A percentile compares a stretch with the other conserved stretches of the same genome.
Conservation (phyloP, 2,113 vertebrate species). For the Rhagologus leucostigma region DNA sequence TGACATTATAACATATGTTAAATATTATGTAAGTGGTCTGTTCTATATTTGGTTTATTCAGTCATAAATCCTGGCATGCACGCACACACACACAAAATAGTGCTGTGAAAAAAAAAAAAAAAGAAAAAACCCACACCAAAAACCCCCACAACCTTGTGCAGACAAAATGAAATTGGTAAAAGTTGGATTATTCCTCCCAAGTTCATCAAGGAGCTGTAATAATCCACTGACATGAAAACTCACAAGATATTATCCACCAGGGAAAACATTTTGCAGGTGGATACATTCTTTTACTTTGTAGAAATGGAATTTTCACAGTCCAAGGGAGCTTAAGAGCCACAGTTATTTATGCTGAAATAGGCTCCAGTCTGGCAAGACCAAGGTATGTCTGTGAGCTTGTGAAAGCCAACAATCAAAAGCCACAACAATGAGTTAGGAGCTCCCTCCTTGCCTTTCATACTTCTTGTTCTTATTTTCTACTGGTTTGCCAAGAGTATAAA, state of each 20-base stretch:
- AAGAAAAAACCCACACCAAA: neutral
- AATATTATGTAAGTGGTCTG: conserved; percentile 61
- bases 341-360: neutral
- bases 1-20: conserved; percentile 65
- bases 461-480: neutral
- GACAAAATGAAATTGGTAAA: neutral
- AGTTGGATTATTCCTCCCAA: neutral
- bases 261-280: neutral
- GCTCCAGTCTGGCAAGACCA: neutral
- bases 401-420: neutral
- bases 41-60: conserved; percentile 63
- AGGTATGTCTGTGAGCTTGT: neutral
- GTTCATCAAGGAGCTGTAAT: neutral
- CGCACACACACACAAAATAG: neutral
- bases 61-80: conserved; percentile 51
- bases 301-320: neutral
- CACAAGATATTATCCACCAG: neutral
- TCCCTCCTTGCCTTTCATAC: neutral
- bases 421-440: neutral
- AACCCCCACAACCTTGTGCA: neutral
- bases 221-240: neutral
- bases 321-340: neutral
- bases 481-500: neutral
- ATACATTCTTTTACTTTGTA: neutral
- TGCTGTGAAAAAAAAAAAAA: neutral